phyloP scores from a whole-genome alignment of 2,888 invertebrate genomes.

The Ganaspis brasiliensis region DNA sequence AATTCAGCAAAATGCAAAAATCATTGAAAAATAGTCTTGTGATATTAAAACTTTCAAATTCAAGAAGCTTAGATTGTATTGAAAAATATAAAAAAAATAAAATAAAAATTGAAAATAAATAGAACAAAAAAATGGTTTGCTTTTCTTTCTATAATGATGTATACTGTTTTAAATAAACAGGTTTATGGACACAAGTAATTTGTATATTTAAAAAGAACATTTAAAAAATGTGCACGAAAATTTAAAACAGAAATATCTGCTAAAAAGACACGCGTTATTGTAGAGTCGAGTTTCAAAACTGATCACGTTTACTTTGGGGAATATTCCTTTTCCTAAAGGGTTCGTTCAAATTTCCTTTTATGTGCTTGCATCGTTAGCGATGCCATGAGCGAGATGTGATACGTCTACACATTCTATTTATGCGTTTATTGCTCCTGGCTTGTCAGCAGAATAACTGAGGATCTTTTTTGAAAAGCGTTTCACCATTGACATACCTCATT shows the following conservation, averaged over 20 bases:
- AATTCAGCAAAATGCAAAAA: not conserved
- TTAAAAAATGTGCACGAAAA: not conserved
- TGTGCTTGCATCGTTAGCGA: conserved; percentile 44
- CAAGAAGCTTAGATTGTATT: too few relatives aligned
- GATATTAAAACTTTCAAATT: too few relatives aligned
- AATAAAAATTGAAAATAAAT: too few relatives aligned
- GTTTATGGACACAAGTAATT: too few relatives aligned
- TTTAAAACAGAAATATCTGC: not conserved
- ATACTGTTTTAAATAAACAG: too few relatives aligned
- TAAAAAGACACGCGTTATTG: conserved; percentile 16
- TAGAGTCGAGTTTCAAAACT: conserved; percentile 46
- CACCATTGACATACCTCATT: not conserved
- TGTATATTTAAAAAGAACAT: too few relatives aligned
- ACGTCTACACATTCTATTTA: conserved; percentile 33
- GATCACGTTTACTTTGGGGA: conserved; percentile 45
- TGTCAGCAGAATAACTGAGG: not conserved
- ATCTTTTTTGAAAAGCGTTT: not conserved
- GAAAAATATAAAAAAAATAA: too few relatives aligned
- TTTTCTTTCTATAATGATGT: too few relatives aligned
- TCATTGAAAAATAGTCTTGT: too few relatives aligned
- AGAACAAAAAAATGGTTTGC: too few relatives aligned
- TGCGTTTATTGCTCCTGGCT: not conserved
- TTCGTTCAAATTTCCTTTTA: conserved; percentile 42
- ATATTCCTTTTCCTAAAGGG: conserved; percentile 45
- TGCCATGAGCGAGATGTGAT: conserved; percentile 28